phyloP scores from a whole-genome alignment of 2,113 vertebrate species.

The Rostratula benghalensis region DNA sequence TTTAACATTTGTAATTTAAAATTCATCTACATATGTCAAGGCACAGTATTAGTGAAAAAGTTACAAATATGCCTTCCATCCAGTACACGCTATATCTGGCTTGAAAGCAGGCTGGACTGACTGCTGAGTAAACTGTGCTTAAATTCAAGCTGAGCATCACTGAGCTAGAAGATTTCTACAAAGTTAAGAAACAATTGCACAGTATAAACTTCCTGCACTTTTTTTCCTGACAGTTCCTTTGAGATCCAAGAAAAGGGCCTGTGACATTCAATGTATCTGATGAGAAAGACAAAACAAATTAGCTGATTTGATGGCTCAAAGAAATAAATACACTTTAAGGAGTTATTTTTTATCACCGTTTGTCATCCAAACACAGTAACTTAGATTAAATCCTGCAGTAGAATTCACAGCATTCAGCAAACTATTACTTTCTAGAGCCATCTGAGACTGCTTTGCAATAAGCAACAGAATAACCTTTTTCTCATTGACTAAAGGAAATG shows the following conservation, averaged over 20 bases:
- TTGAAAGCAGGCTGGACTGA: not conserved
- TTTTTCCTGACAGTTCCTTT: not conserved
- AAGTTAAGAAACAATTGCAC: not conserved
- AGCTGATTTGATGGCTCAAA: not conserved
- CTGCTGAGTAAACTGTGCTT: not conserved
- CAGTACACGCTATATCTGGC: not conserved
- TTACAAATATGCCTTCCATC: not conserved
- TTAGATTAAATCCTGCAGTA: not conserved
- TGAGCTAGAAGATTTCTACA: not conserved
- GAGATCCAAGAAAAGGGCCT: not conserved
- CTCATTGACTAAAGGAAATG: not conserved
- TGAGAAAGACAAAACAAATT: not conserved
- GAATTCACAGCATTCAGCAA: not conserved
- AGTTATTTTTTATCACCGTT: not conserved
- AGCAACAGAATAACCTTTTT: not conserved
- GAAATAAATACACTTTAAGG: not conserved
- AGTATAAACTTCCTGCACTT: not conserved
- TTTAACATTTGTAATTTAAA: not conserved
- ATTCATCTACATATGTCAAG: not conserved
- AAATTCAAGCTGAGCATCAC: not conserved
- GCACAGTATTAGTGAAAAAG: not conserved
- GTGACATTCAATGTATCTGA: not conserved
- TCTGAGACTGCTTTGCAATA: not conserved
- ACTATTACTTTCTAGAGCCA: not conserved
- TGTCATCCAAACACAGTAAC: not conserved